phyloP scores from a whole-genome alignment of 2,888 invertebrate species.

The Micropterix aruncella region DNA sequence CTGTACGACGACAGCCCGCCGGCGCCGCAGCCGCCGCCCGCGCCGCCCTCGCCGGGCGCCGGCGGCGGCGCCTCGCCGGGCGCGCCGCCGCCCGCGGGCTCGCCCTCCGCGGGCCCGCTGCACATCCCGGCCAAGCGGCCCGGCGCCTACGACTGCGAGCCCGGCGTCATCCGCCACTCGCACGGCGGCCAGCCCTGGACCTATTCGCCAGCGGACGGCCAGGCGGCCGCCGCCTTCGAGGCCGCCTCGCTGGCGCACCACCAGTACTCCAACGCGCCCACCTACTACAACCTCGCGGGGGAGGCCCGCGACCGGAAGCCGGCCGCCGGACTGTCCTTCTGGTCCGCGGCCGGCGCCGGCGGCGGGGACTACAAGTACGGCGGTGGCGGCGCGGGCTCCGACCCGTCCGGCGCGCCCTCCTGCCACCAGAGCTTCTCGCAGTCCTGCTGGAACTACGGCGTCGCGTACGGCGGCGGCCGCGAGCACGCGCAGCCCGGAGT shows the following conservation, averaged over 20 bases:
- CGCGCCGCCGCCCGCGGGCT: slow-evolving; percentile 45
- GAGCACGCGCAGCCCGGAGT: slow-evolving; percentile 47
- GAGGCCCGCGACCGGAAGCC: slow-evolving; percentile 48
- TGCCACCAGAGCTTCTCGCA: slow-evolving; percentile 60
- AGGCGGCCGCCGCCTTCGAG: slow-evolving; percentile 36
- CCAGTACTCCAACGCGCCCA: slow-evolving; percentile 55
- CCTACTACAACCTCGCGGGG: slow-evolving; percentile 62
- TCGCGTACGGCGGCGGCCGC: slow-evolving; percentile 29
- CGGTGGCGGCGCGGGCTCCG: slow-evolving; percentile 28
- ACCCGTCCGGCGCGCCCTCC: slow-evolving; percentile 25
- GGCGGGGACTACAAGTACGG: slow-evolving; percentile 50
- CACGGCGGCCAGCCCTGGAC: slow-evolving; percentile 53
- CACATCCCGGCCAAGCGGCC: slow-evolving; percentile 82
- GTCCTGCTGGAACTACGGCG: slow-evolving; percentile 56
- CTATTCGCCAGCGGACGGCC: slow-evolving; percentile 50
- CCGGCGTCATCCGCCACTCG: slow-evolving; percentile 65
- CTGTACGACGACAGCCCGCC: slow-evolving; percentile 57
- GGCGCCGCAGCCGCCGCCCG: slow-evolving; percentile 32
- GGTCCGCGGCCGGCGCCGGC: slow-evolving; percentile 39
- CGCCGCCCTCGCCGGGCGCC: slow-evolving; percentile 53
- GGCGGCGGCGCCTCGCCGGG: slow-evolving; percentile 45
- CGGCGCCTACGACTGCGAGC: slow-evolving; percentile 42
- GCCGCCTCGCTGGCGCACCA: slow-evolving; percentile 50
- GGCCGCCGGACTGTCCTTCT: slow-evolving; percentile 45
- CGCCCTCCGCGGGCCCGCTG: slow-evolving; percentile 62